Conservation (phyloP, 2,113 vertebrate species). For the Rhagologus leucostigma region DNA sequence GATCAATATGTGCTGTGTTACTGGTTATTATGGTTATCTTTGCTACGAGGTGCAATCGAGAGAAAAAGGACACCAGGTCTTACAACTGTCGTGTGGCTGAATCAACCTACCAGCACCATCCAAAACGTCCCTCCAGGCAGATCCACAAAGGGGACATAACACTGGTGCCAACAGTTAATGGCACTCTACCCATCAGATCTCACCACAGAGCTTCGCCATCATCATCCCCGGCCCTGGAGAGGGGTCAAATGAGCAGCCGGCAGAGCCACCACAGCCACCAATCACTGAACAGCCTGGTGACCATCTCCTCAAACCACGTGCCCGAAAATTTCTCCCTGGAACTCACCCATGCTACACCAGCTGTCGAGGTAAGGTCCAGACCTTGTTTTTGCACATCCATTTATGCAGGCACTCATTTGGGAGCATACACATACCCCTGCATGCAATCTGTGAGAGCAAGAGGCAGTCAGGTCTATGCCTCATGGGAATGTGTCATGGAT, state of each 20-base stretch:
- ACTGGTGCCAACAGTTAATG: slow-evolving; percentile 88
- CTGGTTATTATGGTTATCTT: slow-evolving; percentile 94
- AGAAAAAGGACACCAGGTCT: slow-evolving; percentile 93
- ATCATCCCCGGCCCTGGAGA: slow-evolving; percentile 87
- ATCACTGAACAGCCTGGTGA: slow-evolving; percentile 95
- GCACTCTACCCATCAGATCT: slow-evolving; percentile 88
- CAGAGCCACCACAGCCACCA: slow-evolving; percentile 96
- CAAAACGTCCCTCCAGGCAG: slow-evolving; percentile 92
- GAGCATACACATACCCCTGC: background rate
- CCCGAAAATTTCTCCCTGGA: slow-evolving; percentile 92
- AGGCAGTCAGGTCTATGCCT: background rate
- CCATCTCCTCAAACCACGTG: slow-evolving; percentile 95
- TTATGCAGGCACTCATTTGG: background rate
- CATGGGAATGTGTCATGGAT: background rate
- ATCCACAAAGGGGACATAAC: slow-evolving; percentile 99
- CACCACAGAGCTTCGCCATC: slow-evolving; percentile 88
- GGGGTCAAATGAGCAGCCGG: slow-evolving; percentile 86
- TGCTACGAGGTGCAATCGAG: slow-evolving; percentile 88
- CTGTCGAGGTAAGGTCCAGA: slow-evolving; percentile 89
- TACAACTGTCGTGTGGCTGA: slow-evolving; percentile 95
- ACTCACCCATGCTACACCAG: slow-evolving; percentile 89
- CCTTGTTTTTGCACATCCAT: background rate
- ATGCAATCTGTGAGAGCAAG: background rate
- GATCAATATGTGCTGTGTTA: slow-evolving; percentile 87
- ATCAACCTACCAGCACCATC: slow-evolving; percentile 94